phyloP scores from a whole-genome alignment of 2,113 vertebrate species.

The Leuciscus idus region DNA sequence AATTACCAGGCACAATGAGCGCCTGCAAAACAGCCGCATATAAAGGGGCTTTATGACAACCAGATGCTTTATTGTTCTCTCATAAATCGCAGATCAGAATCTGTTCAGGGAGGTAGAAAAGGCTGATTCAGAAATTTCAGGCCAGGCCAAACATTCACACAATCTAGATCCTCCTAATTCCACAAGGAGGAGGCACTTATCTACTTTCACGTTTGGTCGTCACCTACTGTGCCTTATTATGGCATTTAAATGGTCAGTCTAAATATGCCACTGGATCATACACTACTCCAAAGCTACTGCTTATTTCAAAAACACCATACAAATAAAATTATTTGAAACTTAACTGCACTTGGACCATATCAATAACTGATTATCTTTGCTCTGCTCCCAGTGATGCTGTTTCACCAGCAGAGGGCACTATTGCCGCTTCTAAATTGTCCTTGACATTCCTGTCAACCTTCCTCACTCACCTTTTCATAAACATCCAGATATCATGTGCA shows the following conservation, averaged over 20 bases:
- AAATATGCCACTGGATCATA: neutral
- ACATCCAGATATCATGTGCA: neutral
- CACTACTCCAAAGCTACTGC: neutral
- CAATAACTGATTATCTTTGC: neutral
- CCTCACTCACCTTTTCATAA: constrained; percentile 11
- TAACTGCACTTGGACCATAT: too few species aligned
- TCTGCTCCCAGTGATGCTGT: neutral
- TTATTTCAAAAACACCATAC: neutral
- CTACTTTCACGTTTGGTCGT: neutral
- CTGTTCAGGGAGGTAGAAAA: neutral
- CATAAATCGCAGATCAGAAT: constrained; percentile 41
- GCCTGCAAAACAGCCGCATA: constrained; percentile 31
- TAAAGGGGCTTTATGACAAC: constrained; percentile 43
- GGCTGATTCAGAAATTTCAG: constrained; percentile 10
- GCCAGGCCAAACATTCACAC: neutral
- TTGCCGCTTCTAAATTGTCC: constrained; percentile 5
- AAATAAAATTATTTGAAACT: neutral
- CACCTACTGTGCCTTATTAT: neutral
- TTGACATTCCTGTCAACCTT: constrained; percentile 30
- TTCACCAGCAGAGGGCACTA: constrained; percentile 45
- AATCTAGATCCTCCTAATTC: neutral
- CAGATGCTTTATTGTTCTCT: constrained; percentile 57
- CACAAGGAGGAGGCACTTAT: neutral
- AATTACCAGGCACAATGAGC: constrained; percentile 43
- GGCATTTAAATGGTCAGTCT: neutral